phyloP scores from a whole-genome alignment of 2,797 vertebrate species.

The Etheostoma nigrum region DNA sequence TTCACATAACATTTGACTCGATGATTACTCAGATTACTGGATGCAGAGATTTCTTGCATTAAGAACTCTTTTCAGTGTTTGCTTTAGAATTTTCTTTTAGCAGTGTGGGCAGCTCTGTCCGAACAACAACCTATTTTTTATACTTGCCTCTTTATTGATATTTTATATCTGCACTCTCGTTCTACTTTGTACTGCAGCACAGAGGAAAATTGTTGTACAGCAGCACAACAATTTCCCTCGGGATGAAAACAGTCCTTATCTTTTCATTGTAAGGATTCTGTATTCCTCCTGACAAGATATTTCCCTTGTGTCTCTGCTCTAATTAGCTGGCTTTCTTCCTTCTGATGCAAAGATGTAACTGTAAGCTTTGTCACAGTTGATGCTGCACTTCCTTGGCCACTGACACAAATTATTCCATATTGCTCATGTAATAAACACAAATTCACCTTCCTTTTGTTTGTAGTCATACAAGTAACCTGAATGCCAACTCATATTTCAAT shows the following conservation, averaged over 20 bases:
- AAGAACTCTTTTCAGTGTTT: not conserved
- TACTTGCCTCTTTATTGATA: too few species aligned
- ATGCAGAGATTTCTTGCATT: constrained; percentile 10
- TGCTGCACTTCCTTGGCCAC: not conserved
- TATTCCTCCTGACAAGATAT: not conserved
- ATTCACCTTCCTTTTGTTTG: not conserved
- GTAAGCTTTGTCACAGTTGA: not conserved
- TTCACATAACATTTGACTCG: not conserved
- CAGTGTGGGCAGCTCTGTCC: too few species aligned
- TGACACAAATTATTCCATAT: not conserved
- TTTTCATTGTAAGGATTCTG: not conserved
- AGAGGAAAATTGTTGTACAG: too few species aligned
- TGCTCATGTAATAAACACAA: not conserved
- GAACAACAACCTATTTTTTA: too few species aligned
- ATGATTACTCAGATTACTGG: constrained; percentile 14
- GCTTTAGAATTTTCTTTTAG: too few species aligned
- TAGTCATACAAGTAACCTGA: not conserved
- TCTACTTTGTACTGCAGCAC: too few species aligned
- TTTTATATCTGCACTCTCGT: too few species aligned
- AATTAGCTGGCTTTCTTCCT: constrained; percentile 13
- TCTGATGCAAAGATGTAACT: not conserved
- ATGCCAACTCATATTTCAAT: not conserved
- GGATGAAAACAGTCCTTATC: not conserved
- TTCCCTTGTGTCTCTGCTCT: not conserved
- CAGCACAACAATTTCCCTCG: too few species aligned